Conservation (phyloP, 2,888 invertebrate genomes). For the Agrotis clavis region DNA sequence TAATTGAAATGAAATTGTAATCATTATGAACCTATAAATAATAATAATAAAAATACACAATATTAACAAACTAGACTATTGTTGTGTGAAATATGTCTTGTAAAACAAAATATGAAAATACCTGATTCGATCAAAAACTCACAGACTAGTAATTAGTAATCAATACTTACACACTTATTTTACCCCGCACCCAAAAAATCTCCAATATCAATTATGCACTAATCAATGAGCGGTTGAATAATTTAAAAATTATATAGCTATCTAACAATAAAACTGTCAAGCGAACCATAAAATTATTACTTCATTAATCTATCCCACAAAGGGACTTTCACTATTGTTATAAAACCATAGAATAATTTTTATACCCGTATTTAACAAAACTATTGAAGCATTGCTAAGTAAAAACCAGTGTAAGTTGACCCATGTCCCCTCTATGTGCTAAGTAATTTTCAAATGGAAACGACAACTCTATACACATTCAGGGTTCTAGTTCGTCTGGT, state of each 20-base stretch:
- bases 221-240: conserved; percentile 9
- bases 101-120: no score
- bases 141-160: background rate
- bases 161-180: background rate
- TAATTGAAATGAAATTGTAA: no score
- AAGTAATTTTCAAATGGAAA: conserved; percentile 50
- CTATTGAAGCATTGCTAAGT: conserved; percentile 52
- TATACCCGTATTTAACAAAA: conserved; percentile 61
- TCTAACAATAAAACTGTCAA: conserved; percentile 33
- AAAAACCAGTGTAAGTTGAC: conserved; percentile 49
- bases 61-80: no score
- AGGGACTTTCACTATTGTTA: conserved; percentile 64
- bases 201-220: conserved; percentile 14
- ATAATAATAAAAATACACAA: no score
- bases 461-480: conserved; percentile 53
- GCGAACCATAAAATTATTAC: conserved; percentile 41
- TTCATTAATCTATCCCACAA: conserved; percentile 56
- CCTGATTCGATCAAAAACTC: no score
- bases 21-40: no score
- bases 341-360: conserved; percentile 48
- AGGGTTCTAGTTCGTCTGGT: conserved; percentile 68
- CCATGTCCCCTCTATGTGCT: conserved; percentile 29
- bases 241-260: background rate
- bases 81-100: no score
- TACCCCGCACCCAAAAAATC: conserved; percentile 4